These are phyloP conservation scores for Vimba vimba DNA, from an alignment of 2,113 vertebrate species.

Conservation along the genomic window DNA sequence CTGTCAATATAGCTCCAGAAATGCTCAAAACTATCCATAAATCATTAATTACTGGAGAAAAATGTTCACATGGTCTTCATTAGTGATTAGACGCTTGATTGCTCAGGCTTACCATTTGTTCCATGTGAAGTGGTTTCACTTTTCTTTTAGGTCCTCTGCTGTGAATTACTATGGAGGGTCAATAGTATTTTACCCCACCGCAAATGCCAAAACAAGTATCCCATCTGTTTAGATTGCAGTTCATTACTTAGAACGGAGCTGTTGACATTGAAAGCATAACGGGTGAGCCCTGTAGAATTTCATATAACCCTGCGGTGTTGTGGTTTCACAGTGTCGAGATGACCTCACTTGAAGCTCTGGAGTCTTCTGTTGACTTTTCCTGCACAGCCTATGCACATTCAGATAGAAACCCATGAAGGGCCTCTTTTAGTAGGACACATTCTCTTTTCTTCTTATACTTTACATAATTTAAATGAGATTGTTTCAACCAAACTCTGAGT, in stretches of 20 bases:
- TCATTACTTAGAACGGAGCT: slow-evolving; percentile 11
- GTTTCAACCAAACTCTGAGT: too few species aligned
- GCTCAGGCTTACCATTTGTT: slow-evolving; percentile 48
- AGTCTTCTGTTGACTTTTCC: slow-evolving; percentile 39
- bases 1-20: background rate
- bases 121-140: slow-evolving; percentile 39
- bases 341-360: slow-evolving; percentile 13
- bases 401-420: background rate
- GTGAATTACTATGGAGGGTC: slow-evolving; percentile 26
- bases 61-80: slow-evolving; percentile 42
- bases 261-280: slow-evolving; percentile 42
- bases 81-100: slow-evolving; percentile 51
- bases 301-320: slow-evolving; percentile 1
- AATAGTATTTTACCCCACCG: slow-evolving; percentile 16
- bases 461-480: background rate
- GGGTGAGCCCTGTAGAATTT: background rate
- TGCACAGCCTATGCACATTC: slow-evolving; percentile 12
- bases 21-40: background rate
- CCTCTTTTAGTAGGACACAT: background rate
- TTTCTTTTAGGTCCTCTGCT: slow-evolving; percentile 32
- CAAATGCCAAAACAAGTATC: slow-evolving; percentile 53
- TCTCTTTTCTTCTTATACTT: background rate
- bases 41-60: background rate
- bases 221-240: slow-evolving; percentile 45
- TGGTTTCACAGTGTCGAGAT: slow-evolving; percentile 16